A percentile compares a stretch with the other conserved stretches of the same genome.
phyloP scores from a whole-genome alignment of 2,797 vertebrate genomes.

The Syngnathus rostellatus region DNA sequence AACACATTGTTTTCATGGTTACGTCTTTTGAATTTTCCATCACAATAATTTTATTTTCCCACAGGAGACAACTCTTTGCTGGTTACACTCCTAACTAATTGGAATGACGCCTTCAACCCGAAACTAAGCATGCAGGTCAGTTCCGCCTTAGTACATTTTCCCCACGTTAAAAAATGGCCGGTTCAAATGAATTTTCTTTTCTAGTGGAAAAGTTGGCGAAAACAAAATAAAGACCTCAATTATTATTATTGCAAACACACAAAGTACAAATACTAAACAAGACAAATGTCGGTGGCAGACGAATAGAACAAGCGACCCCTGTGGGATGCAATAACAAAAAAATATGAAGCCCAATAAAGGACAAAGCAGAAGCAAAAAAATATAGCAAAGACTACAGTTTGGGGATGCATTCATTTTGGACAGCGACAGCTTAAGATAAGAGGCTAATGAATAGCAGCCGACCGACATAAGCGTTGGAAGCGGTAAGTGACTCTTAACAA shows the following conservation, averaged over 20 bases:
- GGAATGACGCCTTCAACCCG: too few species aligned
- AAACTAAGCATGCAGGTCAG: too few species aligned
- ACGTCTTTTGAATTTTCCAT: too few species aligned
- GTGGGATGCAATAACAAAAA: background rate
- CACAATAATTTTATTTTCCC: too few species aligned
- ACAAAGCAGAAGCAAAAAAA: background rate
- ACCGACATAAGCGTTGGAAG: background rate
- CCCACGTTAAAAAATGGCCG: too few species aligned
- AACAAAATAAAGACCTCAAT: too few species aligned
- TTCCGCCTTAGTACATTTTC: background rate
- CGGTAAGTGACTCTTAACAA: constrained; percentile 1
- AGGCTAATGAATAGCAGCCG: background rate
- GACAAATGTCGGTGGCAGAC: background rate
- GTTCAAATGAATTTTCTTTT: too few species aligned
- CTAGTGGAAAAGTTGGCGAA: too few species aligned
- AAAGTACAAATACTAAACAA: background rate
- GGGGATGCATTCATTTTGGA: background rate
- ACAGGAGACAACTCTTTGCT: too few species aligned
- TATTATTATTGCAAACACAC: background rate
- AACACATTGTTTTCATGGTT: too few species aligned
- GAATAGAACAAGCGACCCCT: background rate
- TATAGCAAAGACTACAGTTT: background rate
- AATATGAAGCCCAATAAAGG: background rate
- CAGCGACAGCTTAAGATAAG: background rate
- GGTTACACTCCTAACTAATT: too few species aligned